Percentiles rank a stretch among this genome's conserved stretches.
These are phyloP conservation scores for Solen grandis DNA, from an alignment of 1,140 invertebrate genomes.

Conservation along the genomic window DNA sequence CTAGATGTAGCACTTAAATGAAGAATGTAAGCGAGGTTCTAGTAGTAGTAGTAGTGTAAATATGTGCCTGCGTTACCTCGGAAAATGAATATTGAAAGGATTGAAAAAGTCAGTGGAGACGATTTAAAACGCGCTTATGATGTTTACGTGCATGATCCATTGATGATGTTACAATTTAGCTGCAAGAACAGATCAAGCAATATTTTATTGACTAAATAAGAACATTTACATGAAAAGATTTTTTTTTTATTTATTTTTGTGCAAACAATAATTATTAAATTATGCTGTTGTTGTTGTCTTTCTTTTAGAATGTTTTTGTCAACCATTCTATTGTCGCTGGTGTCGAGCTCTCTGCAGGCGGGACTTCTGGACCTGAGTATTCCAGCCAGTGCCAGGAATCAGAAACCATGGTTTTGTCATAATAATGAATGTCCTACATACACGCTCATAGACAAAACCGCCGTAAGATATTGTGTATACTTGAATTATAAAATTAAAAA, in stretches of 20 bases:
- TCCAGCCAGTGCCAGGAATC: background rate
- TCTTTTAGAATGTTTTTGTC: conserved; percentile 15
- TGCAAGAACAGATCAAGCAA: too few relatives aligned
- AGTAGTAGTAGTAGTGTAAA: too few relatives aligned
- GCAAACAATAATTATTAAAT: background rate
- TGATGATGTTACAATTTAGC: too few relatives aligned
- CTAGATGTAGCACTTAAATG: too few relatives aligned
- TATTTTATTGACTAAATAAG: too few relatives aligned
- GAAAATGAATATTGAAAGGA: too few relatives aligned
- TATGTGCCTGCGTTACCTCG: too few relatives aligned
- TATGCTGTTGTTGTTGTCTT: background rate
- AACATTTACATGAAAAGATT: background rate
- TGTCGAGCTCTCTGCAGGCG: background rate
- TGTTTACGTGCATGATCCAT: too few relatives aligned
- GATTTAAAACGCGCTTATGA: too few relatives aligned
- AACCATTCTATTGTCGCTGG: background rate
- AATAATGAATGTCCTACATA: conserved; percentile 29
- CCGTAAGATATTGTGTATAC: background rate
- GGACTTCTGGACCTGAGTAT: background rate
- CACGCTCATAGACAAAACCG: conserved; percentile 18
- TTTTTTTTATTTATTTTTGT: background rate
- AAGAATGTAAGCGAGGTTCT: too few relatives aligned
- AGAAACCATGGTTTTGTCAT: conserved; percentile 15
- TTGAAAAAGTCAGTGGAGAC: too few relatives aligned
- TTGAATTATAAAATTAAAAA: too few relatives aligned